phyloP scores from a whole-genome alignment of 2,113 vertebrate genomes.

The Aspiorhynchus laticeps region DNA sequence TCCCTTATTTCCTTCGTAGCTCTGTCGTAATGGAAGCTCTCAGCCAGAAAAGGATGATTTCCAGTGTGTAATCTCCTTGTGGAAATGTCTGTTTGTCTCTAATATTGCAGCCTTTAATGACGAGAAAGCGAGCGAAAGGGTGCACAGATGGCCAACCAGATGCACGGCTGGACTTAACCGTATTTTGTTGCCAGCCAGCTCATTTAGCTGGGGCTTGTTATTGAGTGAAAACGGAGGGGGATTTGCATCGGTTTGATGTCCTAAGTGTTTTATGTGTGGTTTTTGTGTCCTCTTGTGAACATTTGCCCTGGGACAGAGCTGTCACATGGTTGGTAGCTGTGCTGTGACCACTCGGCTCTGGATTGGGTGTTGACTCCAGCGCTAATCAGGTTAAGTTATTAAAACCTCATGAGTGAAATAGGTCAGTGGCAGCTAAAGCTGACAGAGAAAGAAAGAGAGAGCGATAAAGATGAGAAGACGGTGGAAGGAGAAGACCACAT shows the following conservation, averaged over 20 bases:
- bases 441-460: slow-evolving; percentile 30
- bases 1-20: background rate
- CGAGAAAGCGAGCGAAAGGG: slow-evolving; percentile 23
- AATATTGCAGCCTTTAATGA: background rate
- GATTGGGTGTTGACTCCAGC: slow-evolving; percentile 55
- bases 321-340: slow-evolving; percentile 39
- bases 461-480: slow-evolving; percentile 19
- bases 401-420: slow-evolving; percentile 71
- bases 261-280: slow-evolving; percentile 32
- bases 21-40: background rate
- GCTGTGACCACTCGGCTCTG: slow-evolving; percentile 33
- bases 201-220: slow-evolving; percentile 43
- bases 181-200: slow-evolving; percentile 55
- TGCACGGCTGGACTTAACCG: slow-evolving; percentile 57
- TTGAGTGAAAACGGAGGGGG: slow-evolving; percentile 10
- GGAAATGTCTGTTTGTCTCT: slow-evolving; percentile 20
- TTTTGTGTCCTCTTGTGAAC: slow-evolving; percentile 24
- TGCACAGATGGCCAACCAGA: slow-evolving; percentile 69
- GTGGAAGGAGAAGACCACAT: slow-evolving; percentile 9
- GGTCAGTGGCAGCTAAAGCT: slow-evolving; percentile 71
- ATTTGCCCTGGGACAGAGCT: slow-evolving; percentile 18
- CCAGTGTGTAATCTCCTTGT: slow-evolving; percentile 10
- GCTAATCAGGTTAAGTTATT: slow-evolving; percentile 79
- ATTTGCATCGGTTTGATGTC: slow-evolving; percentile 46
- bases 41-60: slow-evolving; percentile 15